These are phyloP conservation scores for Ciconia stormi DNA, from an alignment of 2,113 vertebrate genomes.

Conservation along the genomic window DNA sequence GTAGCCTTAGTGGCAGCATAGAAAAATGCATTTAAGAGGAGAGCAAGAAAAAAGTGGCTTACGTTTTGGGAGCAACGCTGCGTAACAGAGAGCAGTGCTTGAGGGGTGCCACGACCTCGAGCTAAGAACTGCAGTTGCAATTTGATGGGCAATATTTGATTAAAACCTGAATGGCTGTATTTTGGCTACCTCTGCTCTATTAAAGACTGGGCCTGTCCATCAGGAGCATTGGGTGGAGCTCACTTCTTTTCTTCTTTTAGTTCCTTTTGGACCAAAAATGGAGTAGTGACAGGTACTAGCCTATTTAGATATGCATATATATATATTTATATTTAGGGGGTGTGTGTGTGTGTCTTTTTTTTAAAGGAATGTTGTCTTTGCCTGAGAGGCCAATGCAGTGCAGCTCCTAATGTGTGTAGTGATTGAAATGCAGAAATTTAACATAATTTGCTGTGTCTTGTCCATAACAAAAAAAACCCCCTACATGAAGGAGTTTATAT, in stretches of 20 bases:
- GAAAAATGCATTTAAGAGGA: neutral
- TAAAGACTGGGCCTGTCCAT: neutral
- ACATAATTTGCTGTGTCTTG: neutral
- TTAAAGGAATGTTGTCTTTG: neutral
- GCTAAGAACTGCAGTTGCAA: neutral
- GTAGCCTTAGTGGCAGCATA: neutral
- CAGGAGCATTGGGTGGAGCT: neutral
- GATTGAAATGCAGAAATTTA: neutral
- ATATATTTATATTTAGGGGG: neutral
- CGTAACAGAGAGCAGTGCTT: neutral
- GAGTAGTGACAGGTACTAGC: neutral
- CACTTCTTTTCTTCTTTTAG: neutral
- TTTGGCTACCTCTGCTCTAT: neutral
- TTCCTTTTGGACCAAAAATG: neutral
- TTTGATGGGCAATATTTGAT: neutral
- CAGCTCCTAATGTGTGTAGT: neutral
- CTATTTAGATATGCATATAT: neutral
- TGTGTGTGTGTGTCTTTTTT: neutral
- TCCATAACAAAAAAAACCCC: neutral
- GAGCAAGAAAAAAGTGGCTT: neutral
- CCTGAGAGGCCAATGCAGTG: neutral
- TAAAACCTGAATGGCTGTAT: neutral
- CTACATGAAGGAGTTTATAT: neutral
- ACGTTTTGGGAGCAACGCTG: neutral
- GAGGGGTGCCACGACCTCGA: fast-evolving